These are phyloP conservation scores for Erannis defoliaria DNA, from an alignment of 2,888 invertebrate genomes.

Conservation along the genomic window DNA sequence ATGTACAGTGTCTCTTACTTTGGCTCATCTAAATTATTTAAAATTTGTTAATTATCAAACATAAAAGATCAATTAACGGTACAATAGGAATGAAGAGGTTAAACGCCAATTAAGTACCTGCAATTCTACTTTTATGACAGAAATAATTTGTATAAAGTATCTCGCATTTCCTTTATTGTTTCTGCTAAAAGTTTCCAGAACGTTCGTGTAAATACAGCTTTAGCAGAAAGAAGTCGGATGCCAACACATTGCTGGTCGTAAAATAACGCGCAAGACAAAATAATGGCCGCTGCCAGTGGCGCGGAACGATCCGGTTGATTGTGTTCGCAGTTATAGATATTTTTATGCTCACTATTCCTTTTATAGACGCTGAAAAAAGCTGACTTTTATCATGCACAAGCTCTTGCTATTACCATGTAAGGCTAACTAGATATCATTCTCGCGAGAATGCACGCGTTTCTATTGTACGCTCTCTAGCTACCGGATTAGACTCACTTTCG, in stretches of 20 bases:
- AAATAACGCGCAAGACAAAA: conserved; percentile 60
- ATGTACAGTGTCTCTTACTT: too few relatives aligned
- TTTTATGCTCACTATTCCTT: conserved; percentile 55
- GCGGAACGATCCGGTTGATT: conserved; percentile 77
- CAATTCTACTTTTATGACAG: background rate
- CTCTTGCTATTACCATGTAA: conserved; percentile 54
- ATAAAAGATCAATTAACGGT: background rate
- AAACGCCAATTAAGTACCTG: background rate
- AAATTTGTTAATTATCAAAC: background rate
- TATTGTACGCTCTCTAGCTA: conserved; percentile 24
- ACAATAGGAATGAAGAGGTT: background rate
- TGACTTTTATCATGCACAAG: conserved; percentile 56
- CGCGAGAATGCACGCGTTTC: conserved; percentile 34
- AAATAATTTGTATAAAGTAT: background rate
- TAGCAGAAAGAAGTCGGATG: conserved; percentile 40
- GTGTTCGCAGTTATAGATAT: conserved; percentile 66
- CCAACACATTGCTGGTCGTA: conserved; percentile 47
- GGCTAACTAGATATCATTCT: conserved; percentile 49
- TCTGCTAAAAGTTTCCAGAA: background rate
- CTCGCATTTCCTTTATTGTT: background rate
- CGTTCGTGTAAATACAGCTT: conserved; percentile 25
- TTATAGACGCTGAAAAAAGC: conserved; percentile 54
- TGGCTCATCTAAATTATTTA: too few relatives aligned
- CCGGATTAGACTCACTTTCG: conserved; percentile 16
- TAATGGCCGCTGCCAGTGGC: conserved; percentile 72